Percentiles rank a stretch among this genome's conserved stretches.
These are phyloP conservation scores for Reinhardtius hippoglossoides DNA, from an alignment of 2,113 vertebrate species.

Conservation along the genomic window DNA sequence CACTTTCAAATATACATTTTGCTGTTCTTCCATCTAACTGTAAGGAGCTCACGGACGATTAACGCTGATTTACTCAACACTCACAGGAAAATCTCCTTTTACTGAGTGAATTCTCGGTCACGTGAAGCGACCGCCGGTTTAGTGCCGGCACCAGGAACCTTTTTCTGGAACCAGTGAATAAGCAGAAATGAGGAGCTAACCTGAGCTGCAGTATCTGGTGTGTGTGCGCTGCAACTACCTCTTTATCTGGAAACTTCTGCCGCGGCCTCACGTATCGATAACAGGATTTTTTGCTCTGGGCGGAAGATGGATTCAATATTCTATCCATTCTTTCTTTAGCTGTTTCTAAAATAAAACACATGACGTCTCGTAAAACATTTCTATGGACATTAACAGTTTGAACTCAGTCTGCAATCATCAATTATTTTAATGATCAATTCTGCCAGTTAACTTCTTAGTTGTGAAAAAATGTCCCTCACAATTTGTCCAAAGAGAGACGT, in stretches of 20 bases:
- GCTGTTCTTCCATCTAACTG: background rate
- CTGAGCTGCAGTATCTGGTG: background rate
- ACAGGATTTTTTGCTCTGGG: too few species aligned
- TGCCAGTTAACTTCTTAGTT: too few species aligned
- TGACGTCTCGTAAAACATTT: background rate
- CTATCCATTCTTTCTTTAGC: background rate
- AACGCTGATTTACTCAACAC: background rate
- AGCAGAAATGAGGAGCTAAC: background rate
- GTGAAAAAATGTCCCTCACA: background rate
- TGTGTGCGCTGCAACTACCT: background rate
- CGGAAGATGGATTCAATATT: background rate
- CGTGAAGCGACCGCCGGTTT: background rate
- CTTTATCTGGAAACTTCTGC: background rate
- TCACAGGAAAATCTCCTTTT: background rate
- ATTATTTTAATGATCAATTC: background rate
- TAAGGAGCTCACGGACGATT: conserved; percentile 3
- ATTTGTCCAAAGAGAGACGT: background rate
- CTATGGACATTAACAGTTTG: too few species aligned
- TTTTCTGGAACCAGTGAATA: background rate
- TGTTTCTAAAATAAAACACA: background rate
- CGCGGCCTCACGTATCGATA: too few species aligned
- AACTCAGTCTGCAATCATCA: too few species aligned
- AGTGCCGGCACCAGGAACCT: background rate
- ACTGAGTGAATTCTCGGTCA: background rate
- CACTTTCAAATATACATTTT: conserved; percentile 12